Percentiles rank a stretch among this genome's conserved stretches.
phyloP scores from a whole-genome alignment of 2,888 invertebrate species.

The Caenorhabditis sp. region DNA sequence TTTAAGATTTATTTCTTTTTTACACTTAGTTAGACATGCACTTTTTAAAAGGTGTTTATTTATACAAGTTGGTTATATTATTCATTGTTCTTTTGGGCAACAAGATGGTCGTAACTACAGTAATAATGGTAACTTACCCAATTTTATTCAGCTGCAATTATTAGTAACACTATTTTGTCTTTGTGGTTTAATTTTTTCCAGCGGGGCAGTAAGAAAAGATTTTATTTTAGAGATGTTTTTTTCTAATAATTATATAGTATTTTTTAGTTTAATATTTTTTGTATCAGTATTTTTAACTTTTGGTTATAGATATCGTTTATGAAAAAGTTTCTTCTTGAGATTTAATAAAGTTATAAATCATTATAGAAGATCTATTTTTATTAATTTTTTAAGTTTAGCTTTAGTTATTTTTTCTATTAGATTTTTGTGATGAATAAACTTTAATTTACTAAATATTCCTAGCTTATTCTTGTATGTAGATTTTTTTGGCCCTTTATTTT shows the following conservation, averaged over 20 bases:
- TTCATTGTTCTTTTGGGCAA: constrained; percentile 59
- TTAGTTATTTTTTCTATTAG: constrained; percentile 49
- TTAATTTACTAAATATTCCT: constrained; percentile 54
- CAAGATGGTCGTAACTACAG: constrained; percentile 61
- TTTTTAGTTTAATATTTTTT: constrained; percentile 55
- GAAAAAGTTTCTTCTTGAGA: constrained; percentile 55
- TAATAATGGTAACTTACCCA: constrained; percentile 49
- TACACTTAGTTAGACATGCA: constrained; percentile 59
- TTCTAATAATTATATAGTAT: constrained; percentile 46
- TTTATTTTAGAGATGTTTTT: constrained; percentile 59
- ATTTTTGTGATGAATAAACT: constrained; percentile 53
- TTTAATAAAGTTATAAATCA: constrained; percentile 53
- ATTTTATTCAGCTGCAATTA: constrained; percentile 54
- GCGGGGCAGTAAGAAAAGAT: constrained; percentile 59
- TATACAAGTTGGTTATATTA: constrained; percentile 59
- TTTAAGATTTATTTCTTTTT: constrained; percentile 69
- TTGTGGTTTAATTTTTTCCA: constrained; percentile 58
- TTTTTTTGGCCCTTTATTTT: constrained; percentile 72
- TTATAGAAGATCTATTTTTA: constrained; percentile 47
- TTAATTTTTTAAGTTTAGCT: constrained; percentile 54
- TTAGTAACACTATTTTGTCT: constrained; percentile 58
- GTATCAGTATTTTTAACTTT: constrained; percentile 56
- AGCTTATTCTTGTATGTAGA: constrained; percentile 53
- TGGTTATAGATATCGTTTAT: constrained; percentile 59
- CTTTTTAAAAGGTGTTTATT: constrained; percentile 59